Evolutionary conservation across 2,888 invertebrate genomes (phyloP).

Genomic region (Micoletzkya japonica): DNA sequence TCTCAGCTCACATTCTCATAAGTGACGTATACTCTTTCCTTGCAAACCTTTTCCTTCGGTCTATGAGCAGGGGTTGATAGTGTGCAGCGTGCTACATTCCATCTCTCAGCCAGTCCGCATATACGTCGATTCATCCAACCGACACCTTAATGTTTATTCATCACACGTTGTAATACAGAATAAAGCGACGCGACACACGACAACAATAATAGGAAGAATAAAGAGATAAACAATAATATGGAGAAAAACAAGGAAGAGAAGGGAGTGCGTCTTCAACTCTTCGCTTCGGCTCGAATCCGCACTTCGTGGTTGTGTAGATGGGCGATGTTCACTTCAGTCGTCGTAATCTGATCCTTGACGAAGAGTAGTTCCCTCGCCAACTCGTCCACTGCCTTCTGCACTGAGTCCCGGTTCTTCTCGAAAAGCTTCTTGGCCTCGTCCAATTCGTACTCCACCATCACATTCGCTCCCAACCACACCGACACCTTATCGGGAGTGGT

Average conservation of each 20-base stretch:
- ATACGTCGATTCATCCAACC: no score
- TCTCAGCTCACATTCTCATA: background rate
- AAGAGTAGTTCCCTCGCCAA: conserved; percentile 92
- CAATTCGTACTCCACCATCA: conserved; percentile 60
- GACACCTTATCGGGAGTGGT: conserved; percentile 48
- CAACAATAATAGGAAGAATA: no score
- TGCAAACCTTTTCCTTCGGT: conserved; percentile 4
- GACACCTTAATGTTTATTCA: no score
- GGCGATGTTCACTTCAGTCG: conserved; percentile 98
- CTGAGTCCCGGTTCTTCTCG: conserved; percentile 39
- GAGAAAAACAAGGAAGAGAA: no score
- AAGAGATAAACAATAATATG: no score
- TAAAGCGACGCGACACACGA: no score
- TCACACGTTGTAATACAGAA: no score
- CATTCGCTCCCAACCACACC: conserved; percentile 56
- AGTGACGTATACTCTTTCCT: background rate
- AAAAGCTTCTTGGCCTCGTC: conserved; percentile 56
- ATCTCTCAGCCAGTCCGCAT: no score
- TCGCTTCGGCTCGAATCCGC: conserved; percentile 11
- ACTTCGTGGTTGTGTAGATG: conserved; percentile 98
- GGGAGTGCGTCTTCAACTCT: no score
- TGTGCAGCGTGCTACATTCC: no score
- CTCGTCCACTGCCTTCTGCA: conserved; percentile 65
- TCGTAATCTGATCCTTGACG: conserved; percentile 93
- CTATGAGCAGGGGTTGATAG: no score